Evolutionary conservation across 2,888 invertebrate species (phyloP), one percentile per base, ranked within the genome.

Genomic region (Drosophila paracracens): DNA sequence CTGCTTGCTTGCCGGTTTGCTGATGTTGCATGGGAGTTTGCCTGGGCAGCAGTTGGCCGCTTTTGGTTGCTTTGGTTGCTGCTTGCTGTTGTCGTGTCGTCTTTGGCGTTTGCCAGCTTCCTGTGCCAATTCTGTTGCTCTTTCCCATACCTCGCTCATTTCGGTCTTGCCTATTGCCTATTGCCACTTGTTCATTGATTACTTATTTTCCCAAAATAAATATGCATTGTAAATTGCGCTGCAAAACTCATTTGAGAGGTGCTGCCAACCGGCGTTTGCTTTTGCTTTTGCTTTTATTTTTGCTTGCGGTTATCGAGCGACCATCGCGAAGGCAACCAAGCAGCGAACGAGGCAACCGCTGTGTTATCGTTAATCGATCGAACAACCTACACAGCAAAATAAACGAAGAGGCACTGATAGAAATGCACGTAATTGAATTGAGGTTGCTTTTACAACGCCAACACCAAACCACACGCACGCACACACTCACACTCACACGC

Each of bases 171-270:
- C 52, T 40, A 29, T 43, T 73, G 29, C 50, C 46, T 25, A 43
- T 57, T 57, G 51, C 51, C 50, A 29, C 57, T 57, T 31, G 40
- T 40, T 67, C 85, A 88, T 86, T 86, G 85, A 86, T 86, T 86
- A 86, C 89, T 88, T 86, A 86, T 86, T 86, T 86, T 86, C 85
- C 87, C 90, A 90, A 82, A 81, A 90, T 90, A 90, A 86, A 86
- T 90, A 86, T 90, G 90, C 89, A 90, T 86, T 89, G 90, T 73
- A 83, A 85, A 89, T 88, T 89, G 90, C 74, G 59, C 58, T 67
- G 77, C 31, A 72, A 76, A 77, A 77, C 73, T 72, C 64, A 77
- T 78, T 81, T 81, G 63, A 63, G 58, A 62, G 70, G 33, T 50
- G 76, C 74, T 68, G 36, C 71, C 59, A 63, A 52, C 62, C 58